Evolutionary conservation across 2,113 vertebrate species (phyloP), one percentile per base, ranked within the genome.

Genomic region (Argyrosomus japonicus): DNA sequence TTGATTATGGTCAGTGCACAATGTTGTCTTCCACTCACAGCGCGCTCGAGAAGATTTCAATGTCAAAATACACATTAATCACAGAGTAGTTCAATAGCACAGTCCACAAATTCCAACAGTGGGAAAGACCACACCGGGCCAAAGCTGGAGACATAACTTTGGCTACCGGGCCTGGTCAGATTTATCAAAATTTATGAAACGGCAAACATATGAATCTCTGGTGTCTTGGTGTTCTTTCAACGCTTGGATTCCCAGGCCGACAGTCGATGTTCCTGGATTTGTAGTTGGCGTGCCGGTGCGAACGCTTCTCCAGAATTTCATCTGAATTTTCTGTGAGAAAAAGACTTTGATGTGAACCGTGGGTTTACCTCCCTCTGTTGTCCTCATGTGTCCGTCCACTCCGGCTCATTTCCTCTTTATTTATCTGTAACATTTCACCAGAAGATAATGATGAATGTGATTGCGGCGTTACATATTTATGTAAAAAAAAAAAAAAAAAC

Each of bases 171-270:
- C 65, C 79, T 50, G 81, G 73, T 91, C 84, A 86, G 87, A 90
- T 91, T 92, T 81, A 93, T 92, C 84, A 82, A 87, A 89, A 91
- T 91, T 80, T 89, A 91, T 91, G 83, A 92, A 91, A 88, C 80
- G 57, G 85, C 85, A 87, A 90, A 89, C 85, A 89, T 88, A 87
- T 89, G 90, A 92, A 89, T 87, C 88, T 85, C 82, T 88, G 80
- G 78, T 85, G 82, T 87, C 86, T 92, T 88, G 82, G 84, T 92
- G 88, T 94, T 86, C 91, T 91, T 89, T 92, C 88, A 89, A 48
- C 83, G 64, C 83, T 90, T 79, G 84, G 86, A 90, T 81, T 89
- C 79, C 56, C 75, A 82, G 81, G 74, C 83, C 67, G 91, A 86
- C 84, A 81, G 91, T 85, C 76, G 77, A 86, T 89, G 86, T 64